Conservation (phyloP, 2,797 vertebrate species). For the Thalassophryne amazonica region DNA sequence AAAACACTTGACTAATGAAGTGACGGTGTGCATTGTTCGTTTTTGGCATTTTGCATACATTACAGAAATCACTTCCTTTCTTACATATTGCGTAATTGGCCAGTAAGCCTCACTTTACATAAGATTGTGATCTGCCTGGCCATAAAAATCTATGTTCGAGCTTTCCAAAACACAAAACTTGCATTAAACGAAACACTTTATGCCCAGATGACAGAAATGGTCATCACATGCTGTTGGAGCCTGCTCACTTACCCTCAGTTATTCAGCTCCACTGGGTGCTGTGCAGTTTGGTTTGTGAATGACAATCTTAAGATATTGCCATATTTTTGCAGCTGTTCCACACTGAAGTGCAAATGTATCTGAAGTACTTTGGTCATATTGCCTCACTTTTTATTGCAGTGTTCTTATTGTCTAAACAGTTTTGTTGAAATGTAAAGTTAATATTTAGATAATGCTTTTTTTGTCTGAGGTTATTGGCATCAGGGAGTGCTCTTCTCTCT, state of each 20-base stretch:
- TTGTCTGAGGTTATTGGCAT: conserved; percentile 19
- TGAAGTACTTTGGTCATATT: conserved; percentile 4
- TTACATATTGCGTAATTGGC: too few relatives aligned
- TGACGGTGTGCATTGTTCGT: too few relatives aligned
- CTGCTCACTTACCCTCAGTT: conserved; percentile 24
- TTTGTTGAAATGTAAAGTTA: conserved; percentile 1
- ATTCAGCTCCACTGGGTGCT: conserved; percentile 26
- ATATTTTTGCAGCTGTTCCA: conserved; percentile 27
- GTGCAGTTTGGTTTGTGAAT: conserved; percentile 29
- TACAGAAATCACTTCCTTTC: too few relatives aligned
- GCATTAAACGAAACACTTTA: conserved; percentile 6
- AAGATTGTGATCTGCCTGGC: background rate
- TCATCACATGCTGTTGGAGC: conserved; percentile 28
- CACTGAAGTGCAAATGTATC: conserved; percentile 31
- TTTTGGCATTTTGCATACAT: too few relatives aligned
- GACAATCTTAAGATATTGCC: conserved; percentile 17
- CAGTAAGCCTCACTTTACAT: background rate
- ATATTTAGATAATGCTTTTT: conserved; percentile 10
- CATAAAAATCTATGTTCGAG: background rate
- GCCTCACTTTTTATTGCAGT: conserved; percentile 3
- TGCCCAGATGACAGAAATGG: conserved; percentile 37
- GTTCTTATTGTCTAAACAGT: conserved; percentile 1
- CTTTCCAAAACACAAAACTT: background rate
- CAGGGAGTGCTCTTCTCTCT: background rate
- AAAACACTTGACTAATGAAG: too few relatives aligned